Conservation (phyloP, 2,888 invertebrate genomes). For the Seira musarum region DNA sequence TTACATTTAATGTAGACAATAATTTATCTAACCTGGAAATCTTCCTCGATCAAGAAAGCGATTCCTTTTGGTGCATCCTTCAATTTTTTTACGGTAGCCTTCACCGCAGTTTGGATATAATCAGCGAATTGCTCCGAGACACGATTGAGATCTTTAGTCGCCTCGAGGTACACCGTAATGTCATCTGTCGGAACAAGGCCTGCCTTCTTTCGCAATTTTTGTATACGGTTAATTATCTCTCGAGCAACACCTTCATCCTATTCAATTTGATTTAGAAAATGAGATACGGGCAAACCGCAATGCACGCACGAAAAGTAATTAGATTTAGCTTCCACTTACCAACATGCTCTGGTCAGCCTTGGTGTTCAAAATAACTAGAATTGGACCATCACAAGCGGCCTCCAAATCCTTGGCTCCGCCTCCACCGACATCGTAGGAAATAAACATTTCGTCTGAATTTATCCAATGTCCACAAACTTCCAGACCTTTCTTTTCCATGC, state of each 20-base stretch:
- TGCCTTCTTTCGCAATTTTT: conserved; percentile 96
- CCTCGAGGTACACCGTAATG: conserved; percentile 85
- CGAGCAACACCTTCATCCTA: conserved; percentile 95
- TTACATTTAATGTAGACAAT: background rate
- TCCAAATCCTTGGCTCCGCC: conserved; percentile 61
- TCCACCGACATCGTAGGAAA: conserved; percentile 72
- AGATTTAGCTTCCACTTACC: conserved; percentile 71
- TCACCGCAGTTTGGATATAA: conserved; percentile 87
- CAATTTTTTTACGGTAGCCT: conserved; percentile 80
- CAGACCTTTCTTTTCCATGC: conserved; percentile 81
- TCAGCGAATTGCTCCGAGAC: conserved; percentile 81
- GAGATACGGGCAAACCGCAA: conserved; percentile 10
- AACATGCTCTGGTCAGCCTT: conserved; percentile 94
- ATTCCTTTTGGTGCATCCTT: conserved; percentile 74
- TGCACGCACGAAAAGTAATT: background rate
- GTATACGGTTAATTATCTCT: conserved; percentile 96
- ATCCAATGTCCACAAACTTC: conserved; percentile 81
- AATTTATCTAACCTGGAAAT: conserved; percentile 70
- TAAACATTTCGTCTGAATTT: conserved; percentile 73
- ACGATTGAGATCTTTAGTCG: conserved; percentile 78
- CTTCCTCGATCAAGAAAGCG: conserved; percentile 80
- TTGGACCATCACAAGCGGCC: conserved; percentile 71
- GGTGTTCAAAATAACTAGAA: conserved; percentile 80
- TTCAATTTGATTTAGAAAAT: conserved; percentile 69
- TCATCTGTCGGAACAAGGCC: conserved; percentile 93